phyloP scores from a whole-genome alignment of 1,140 invertebrate species.

The Glossosoma conforme region DNA sequence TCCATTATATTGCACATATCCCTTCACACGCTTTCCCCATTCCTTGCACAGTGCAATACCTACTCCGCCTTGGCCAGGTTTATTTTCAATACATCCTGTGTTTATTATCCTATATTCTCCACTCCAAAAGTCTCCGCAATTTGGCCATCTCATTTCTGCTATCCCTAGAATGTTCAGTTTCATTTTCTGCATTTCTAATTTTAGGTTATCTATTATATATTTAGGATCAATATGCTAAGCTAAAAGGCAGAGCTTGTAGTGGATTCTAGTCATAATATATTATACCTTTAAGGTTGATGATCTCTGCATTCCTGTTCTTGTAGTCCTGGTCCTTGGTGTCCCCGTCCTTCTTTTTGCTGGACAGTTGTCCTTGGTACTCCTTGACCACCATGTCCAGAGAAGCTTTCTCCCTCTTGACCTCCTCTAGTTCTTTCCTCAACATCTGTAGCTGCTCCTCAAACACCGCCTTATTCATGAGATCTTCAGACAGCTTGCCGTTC shows the following conservation, averaged over 20 bases:
- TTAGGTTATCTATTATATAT: neutral
- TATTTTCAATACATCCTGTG: too few relatives aligned
- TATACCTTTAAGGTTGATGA: slow-evolving; percentile 26
- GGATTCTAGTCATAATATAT: neutral
- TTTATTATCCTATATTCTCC: too few relatives aligned
- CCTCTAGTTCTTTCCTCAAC: slow-evolving; percentile 33
- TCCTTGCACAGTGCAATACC: too few relatives aligned
- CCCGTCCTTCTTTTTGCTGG: slow-evolving; percentile 39
- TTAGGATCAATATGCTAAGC: neutral
- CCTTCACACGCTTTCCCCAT: too few relatives aligned
- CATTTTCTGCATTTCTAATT: too few relatives aligned
- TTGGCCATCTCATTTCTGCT: too few relatives aligned
- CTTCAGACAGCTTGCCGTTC: slow-evolving; percentile 31
- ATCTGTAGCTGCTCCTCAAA: slow-evolving; percentile 28
- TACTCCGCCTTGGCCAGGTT: too few relatives aligned
- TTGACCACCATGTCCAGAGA: slow-evolving; percentile 27
- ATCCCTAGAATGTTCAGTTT: too few relatives aligned
- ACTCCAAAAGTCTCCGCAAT: too few relatives aligned
- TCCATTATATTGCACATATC: too few relatives aligned
- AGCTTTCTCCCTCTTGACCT: slow-evolving; percentile 19
- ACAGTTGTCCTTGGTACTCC: slow-evolving; percentile 26
- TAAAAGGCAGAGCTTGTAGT: too few relatives aligned
- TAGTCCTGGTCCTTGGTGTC: too few relatives aligned
- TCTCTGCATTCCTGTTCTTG: slow-evolving; percentile 39
- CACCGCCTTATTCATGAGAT: slow-evolving; percentile 25